These are phyloP conservation scores for Hypercompe scribonia DNA, from an alignment of 2,888 invertebrate species.

Conservation along the genomic window DNA sequence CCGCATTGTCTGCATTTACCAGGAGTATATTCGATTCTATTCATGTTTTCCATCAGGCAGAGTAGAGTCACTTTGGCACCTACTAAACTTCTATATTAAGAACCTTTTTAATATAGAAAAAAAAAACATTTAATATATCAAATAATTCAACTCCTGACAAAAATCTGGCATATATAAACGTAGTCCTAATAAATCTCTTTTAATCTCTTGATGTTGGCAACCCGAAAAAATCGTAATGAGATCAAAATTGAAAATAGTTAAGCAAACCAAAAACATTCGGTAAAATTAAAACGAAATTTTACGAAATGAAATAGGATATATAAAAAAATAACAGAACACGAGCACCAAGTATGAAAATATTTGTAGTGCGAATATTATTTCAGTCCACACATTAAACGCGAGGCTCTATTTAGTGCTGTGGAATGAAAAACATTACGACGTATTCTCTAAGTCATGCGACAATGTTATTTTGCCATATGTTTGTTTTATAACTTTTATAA, in stretches of 20 bases:
- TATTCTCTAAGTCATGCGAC: slow-evolving; percentile 51
- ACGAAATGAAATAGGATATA: slow-evolving; percentile 39
- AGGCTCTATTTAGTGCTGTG: slow-evolving; percentile 69
- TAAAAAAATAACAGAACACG: slow-evolving; percentile 13
- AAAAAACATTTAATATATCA: no score
- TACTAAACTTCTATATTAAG: no score
- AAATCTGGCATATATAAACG: no score
- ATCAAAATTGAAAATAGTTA: background rate
- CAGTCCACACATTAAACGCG: slow-evolving; percentile 73
- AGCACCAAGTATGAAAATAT: slow-evolving; percentile 34
- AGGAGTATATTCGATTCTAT: no score
- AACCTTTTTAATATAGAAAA: no score
- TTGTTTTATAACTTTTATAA: no score
- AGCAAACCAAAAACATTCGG: background rate
- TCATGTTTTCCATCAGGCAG: no score
- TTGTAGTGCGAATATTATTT: slow-evolving; percentile 65
- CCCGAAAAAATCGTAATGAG: background rate
- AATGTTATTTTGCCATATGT: background rate
- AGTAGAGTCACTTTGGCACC: no score
- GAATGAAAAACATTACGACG: slow-evolving; percentile 62
- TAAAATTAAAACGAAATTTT: slow-evolving; percentile 28
- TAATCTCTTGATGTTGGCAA: background rate
- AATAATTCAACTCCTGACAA: no score
- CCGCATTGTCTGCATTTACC: no score
- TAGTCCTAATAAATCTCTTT: no score